These are phyloP conservation scores for Aphelinus atriplicis DNA, from an alignment of 1,140 invertebrate genomes.

Conservation along the genomic window DNA sequence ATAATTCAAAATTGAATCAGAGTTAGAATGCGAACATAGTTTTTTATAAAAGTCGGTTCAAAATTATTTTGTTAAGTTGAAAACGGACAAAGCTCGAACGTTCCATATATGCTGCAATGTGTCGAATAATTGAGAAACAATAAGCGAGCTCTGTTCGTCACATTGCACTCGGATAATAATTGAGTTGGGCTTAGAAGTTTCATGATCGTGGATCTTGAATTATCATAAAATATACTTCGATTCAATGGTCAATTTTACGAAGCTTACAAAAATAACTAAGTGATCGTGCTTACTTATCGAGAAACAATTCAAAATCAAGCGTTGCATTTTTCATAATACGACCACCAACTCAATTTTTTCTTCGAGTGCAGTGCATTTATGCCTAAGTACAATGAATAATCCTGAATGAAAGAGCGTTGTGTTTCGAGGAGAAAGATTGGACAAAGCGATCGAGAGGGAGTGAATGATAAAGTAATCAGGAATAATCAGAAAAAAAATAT, in stretches of 20 bases:
- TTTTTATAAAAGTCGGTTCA: conserved; percentile 2
- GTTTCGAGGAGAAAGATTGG: conserved; percentile 5
- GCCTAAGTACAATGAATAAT: neutral
- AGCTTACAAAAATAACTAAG: no score
- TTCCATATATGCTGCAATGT: conserved; percentile 4
- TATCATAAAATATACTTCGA: neutral
- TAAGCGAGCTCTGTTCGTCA: conserved; percentile 23
- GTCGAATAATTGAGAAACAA: conserved; percentile 25
- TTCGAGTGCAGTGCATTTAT: conserved; percentile 7
- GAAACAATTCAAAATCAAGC: no score
- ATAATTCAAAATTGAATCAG: conserved; percentile 2
- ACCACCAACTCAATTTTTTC: conserved; percentile 19
- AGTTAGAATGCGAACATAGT: neutral
- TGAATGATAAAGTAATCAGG: no score
- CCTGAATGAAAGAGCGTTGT: neutral
- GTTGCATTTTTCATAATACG: neutral
- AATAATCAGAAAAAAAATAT: neutral
- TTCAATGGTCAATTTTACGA: neutral
- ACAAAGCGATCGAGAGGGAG: conserved; percentile 21
- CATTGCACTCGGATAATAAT: conserved; percentile 23
- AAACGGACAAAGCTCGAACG: conserved; percentile 14
- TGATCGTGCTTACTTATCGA: no score
- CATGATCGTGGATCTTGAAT: neutral
- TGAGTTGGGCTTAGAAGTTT: conserved; percentile 28
- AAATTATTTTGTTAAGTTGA: conserved; percentile 1